Conservation (phyloP, 2,888 invertebrate genomes). For the Drosophila austrosaltans region DNA sequence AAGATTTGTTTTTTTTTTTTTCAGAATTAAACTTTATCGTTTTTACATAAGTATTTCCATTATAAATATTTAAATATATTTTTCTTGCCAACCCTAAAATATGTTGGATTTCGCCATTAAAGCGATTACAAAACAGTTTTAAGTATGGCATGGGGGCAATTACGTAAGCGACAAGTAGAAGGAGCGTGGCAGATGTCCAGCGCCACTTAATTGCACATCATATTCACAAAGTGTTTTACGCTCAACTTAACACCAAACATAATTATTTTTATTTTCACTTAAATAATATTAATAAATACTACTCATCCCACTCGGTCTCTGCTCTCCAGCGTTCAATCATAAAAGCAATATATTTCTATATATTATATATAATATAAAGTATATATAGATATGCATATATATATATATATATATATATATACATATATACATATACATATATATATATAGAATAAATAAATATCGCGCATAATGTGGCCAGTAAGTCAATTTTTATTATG, state of each 20-base stretch:
- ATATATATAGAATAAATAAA: constrained; percentile 67
- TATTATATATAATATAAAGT: constrained; percentile 50
- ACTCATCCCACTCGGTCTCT: not conserved
- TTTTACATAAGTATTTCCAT: no score
- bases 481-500: constrained; percentile 77
- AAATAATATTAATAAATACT: constrained; percentile 58
- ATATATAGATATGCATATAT: constrained; percentile 26
- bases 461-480: constrained; percentile 62
- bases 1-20: no score
- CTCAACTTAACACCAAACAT: constrained; percentile 71
- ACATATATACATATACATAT: not conserved
- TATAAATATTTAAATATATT: no score
- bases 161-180: not conserved
- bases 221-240: constrained; percentile 70
- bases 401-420: constrained; percentile 39
- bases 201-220: constrained; percentile 55
- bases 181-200: not conserved
- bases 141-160: no score
- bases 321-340: not conserved
- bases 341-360: constrained; percentile 42
- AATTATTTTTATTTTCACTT: constrained; percentile 73
- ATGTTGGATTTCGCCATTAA: not conserved
- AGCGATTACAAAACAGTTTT: no score
- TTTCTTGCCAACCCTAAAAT: no score
- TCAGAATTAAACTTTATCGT: no score